These are phyloP conservation scores for Bubo bubo DNA, from an alignment of 2,113 vertebrate species.

Conservation along the genomic window DNA sequence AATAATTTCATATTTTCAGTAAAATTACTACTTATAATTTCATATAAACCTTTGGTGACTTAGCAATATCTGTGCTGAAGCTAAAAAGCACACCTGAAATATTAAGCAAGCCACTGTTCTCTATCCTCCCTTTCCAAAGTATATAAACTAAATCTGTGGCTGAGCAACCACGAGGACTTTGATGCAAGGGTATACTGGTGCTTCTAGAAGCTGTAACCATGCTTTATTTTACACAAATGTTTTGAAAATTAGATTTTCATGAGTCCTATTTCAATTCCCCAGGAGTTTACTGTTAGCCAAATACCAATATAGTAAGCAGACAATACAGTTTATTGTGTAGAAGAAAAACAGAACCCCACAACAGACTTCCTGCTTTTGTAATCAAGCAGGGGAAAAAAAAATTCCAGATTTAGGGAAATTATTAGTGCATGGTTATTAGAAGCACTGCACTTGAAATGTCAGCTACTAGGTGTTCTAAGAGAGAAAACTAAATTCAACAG, in stretches of 20 bases:
- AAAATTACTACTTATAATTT: not conserved
- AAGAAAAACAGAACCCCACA: slow-evolving; percentile 78
- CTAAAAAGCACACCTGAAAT: not conserved
- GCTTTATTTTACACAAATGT: slow-evolving; percentile 74
- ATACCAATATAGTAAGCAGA: slow-evolving; percentile 74
- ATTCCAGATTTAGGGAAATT: slow-evolving; percentile 59
- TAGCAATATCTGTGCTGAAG: not conserved
- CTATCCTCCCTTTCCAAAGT: not conserved
- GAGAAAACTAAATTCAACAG: not conserved
- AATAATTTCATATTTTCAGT: not conserved
- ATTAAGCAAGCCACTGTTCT: not conserved
- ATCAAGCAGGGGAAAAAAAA: slow-evolving; percentile 53
- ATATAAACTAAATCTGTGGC: not conserved
- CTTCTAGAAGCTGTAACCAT: slow-evolving; percentile 9
- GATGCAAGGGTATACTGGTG: not conserved
- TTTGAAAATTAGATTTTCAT: slow-evolving; percentile 76
- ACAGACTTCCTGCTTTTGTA: slow-evolving; percentile 81
- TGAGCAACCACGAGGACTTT: not conserved
- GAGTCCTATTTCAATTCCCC: slow-evolving; percentile 73
- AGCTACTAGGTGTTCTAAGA: slow-evolving; percentile 20
- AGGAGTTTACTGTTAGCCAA: slow-evolving; percentile 74
- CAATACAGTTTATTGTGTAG: slow-evolving; percentile 76
- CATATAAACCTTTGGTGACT: not conserved
- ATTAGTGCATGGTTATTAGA: slow-evolving; percentile 68
- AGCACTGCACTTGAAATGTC: slow-evolving; percentile 44